Conservation (phyloP, 2,888 invertebrate genomes). For the Criorhina ranunculi region DNA sequence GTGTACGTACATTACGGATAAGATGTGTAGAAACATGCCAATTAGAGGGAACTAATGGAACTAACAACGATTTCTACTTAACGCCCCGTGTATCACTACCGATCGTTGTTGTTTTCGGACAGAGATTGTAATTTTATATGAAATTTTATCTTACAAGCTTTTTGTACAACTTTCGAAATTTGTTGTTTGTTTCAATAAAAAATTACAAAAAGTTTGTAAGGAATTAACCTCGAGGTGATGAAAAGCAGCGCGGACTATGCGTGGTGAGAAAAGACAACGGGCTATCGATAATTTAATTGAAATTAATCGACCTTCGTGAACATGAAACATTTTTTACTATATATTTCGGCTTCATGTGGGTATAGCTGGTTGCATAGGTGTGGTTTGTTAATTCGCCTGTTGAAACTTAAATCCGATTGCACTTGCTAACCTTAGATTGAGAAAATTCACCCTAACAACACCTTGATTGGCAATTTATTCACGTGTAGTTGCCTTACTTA, state of each 20-base stretch:
- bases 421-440: slow-evolving; percentile 31
- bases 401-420: slow-evolving; percentile 41
- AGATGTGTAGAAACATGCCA: slow-evolving; percentile 51
- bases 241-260: slow-evolving; percentile 15
- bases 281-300: slow-evolving; percentile 56
- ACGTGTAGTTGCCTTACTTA: too few relatives aligned
- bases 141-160: slow-evolving; percentile 14
- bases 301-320: slow-evolving; percentile 59
- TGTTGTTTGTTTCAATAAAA: slow-evolving; percentile 20
- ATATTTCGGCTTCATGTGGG: slow-evolving; percentile 53
- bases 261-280: slow-evolving; percentile 36
- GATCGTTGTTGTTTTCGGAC: slow-evolving; percentile 53
- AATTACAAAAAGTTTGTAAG: slow-evolving; percentile 13
- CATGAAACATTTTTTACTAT: slow-evolving; percentile 32
- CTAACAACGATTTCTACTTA: slow-evolving; percentile 65
- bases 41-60: slow-evolving; percentile 57
- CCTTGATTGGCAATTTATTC: neutral
- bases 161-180: slow-evolving; percentile 57
- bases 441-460: slow-evolving; percentile 10
- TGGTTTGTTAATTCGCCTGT: slow-evolving; percentile 44
- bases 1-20: slow-evolving; percentile 22
- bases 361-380: slow-evolving; percentile 46
- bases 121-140: slow-evolving; percentile 38
- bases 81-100: slow-evolving; percentile 47
- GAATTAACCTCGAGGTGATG: slow-evolving; percentile 35